These are phyloP conservation scores for Gastrophryne carolinensis DNA, from an alignment of 2,797 vertebrate genomes.

Conservation along the genomic window DNA sequence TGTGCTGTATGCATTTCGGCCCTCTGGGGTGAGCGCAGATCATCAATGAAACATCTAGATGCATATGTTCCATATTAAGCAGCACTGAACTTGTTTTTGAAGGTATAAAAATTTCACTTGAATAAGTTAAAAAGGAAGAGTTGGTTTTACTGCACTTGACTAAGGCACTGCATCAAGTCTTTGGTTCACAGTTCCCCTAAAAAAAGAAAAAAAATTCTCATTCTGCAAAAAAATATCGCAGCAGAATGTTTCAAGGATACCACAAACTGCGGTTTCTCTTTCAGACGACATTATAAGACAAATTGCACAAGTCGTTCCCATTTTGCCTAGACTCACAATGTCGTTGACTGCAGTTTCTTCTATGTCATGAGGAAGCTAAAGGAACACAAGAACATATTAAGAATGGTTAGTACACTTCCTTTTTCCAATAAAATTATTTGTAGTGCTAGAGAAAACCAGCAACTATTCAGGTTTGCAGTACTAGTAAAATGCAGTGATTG, in stretches of 20 bases:
- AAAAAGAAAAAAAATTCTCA: conserved; percentile 13
- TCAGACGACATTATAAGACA: conserved; percentile 63
- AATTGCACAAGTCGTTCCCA: conserved; percentile 66
- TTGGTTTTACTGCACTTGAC: conserved; percentile 21
- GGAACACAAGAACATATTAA: too few relatives aligned
- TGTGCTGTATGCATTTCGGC: background rate
- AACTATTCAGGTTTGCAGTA: too few relatives aligned
- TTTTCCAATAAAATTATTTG: too few relatives aligned
- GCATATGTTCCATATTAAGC: background rate
- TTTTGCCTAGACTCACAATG: conserved; percentile 52
- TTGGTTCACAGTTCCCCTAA: conserved; percentile 74
- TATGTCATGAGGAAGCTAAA: conserved; percentile 90
- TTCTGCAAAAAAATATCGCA: background rate
- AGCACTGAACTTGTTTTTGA: background rate
- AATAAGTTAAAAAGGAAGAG: background rate
- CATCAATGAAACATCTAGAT: background rate
- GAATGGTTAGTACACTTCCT: too few relatives aligned
- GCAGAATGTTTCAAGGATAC: background rate
- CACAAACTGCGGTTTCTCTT: conserved; percentile 39
- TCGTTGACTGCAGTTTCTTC: conserved; percentile 55
- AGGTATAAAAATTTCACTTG: too few relatives aligned
- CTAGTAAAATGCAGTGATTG: too few relatives aligned
- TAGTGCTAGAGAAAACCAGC: too few relatives aligned
- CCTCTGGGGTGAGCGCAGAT: background rate
- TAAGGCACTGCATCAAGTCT: conserved; percentile 75